Conservation (phyloP, 2,113 vertebrate species). For the Nyctereutes procyonoides region DNA sequence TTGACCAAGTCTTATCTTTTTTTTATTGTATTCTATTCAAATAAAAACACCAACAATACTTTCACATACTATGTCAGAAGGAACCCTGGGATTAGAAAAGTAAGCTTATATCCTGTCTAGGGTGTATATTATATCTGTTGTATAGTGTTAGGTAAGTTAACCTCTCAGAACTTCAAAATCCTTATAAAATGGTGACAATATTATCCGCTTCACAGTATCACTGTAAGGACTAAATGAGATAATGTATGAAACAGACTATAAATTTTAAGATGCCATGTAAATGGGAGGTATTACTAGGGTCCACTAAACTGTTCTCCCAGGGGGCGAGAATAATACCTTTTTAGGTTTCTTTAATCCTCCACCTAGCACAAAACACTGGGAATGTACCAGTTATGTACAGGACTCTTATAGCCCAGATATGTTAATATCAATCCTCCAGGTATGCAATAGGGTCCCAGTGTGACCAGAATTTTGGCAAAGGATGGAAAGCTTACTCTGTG, state of each 20-base stretch:
- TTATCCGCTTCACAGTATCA: background rate
- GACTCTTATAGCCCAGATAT: background rate
- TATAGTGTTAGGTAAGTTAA: background rate
- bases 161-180: background rate
- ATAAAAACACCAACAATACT: slow-evolving; percentile 14
- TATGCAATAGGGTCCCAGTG: background rate
- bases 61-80: background rate
- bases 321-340: background rate
- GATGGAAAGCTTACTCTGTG: background rate
- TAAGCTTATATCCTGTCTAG: background rate
- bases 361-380: background rate
- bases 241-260: background rate
- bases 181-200: background rate
- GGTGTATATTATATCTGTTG: background rate
- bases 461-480: background rate
- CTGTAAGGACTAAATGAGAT: background rate
- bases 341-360: background rate
- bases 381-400: background rate
- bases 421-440: background rate
- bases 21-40: slow-evolving; percentile 22
- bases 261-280: background rate
- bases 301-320: background rate
- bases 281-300: background rate
- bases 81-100: background rate
- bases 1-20: background rate